These are phyloP conservation scores for Drosophila lutescens DNA, from an alignment of 2,888 invertebrate genomes.

Conservation along the genomic window DNA sequence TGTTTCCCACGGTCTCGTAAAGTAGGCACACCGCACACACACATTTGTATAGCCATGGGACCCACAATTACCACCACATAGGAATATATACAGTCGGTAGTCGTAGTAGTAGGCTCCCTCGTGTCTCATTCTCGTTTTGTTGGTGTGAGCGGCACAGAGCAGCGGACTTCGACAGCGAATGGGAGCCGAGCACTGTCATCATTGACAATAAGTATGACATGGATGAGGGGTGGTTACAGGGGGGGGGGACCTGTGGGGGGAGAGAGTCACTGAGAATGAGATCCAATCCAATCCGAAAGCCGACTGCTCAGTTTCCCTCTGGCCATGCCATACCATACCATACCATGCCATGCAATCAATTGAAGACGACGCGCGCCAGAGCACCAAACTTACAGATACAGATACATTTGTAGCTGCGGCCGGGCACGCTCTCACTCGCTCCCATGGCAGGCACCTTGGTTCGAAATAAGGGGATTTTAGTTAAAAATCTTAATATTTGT, in stretches of 20 bases:
- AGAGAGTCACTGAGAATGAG: slow-evolving; percentile 45
- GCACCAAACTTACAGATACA: slow-evolving; percentile 60
- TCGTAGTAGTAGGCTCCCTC: slow-evolving; percentile 42
- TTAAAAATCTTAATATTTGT: not conserved
- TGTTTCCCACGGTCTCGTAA: slow-evolving; percentile 85
- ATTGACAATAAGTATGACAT: slow-evolving; percentile 84
- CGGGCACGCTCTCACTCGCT: slow-evolving; percentile 63
- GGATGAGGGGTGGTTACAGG: slow-evolving; percentile 33
- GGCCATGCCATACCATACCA: slow-evolving; percentile 40
- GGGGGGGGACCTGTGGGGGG: slow-evolving; percentile 27
- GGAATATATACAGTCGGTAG: slow-evolving; percentile 21
- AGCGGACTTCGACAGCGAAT: slow-evolving; percentile 63
- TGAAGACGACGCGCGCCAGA: slow-evolving; percentile 78
- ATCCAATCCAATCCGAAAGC: slow-evolving; percentile 57
- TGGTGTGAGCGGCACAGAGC: slow-evolving; percentile 37
- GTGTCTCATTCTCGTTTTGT: slow-evolving; percentile 41
- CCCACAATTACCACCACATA: slow-evolving; percentile 47
- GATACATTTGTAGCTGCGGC: slow-evolving; percentile 24
- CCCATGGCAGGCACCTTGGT: slow-evolving; percentile 38
- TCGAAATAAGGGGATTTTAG: too few relatives aligned
- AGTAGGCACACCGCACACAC: slow-evolving; percentile 75
- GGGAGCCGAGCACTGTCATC: slow-evolving; percentile 82
- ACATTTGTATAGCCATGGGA: slow-evolving; percentile 39
- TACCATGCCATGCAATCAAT: slow-evolving; percentile 65
- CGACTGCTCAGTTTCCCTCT: slow-evolving; percentile 43